A percentile compares a stretch with the other conserved stretches of the same genome.
phyloP scores from a whole-genome alignment of 2,797 vertebrate genomes.

The Leptodactylus fallax region DNA sequence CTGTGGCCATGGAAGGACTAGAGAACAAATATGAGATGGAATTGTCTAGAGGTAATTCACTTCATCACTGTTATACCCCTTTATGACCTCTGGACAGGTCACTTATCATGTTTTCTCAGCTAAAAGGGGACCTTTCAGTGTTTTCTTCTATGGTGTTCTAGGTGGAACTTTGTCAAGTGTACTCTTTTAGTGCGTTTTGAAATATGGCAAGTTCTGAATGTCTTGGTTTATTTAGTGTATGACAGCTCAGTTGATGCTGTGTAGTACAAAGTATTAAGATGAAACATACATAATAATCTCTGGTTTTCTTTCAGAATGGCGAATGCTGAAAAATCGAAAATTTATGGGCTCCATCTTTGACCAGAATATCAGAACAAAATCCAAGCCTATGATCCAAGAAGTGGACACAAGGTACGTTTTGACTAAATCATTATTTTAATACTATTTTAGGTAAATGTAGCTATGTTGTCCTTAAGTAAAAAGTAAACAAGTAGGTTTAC shows the following conservation, averaged over 20 bases:
- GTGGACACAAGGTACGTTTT: slow-evolving; percentile 70
- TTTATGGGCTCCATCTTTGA: slow-evolving; percentile 85
- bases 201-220: neutral
- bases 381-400: slow-evolving; percentile 85
- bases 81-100: neutral
- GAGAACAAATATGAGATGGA: slow-evolving; percentile 87
- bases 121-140: too few species aligned
- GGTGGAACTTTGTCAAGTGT: too few species aligned
- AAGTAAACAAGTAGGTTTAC: too few species aligned
- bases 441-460: too few species aligned
- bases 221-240: neutral
- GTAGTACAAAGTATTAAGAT: too few species aligned
- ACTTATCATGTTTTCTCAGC: too few species aligned
- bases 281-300: neutral
- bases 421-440: neutral
- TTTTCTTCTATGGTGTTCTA: too few species aligned
- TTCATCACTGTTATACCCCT: neutral
- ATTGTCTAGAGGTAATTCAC: slow-evolving; percentile 71
- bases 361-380: slow-evolving; percentile 86
- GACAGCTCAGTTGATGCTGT: neutral
- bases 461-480: too few species aligned
- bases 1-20: slow-evolving; percentile 86
- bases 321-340: slow-evolving; percentile 85
- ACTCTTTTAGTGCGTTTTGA: too few species aligned
- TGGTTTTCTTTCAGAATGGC: slow-evolving; percentile 78